These are phyloP conservation scores for Stegodyphus mimosarum DNA, from an alignment of 1,140 invertebrate genomes.

Conservation along the genomic window DNA sequence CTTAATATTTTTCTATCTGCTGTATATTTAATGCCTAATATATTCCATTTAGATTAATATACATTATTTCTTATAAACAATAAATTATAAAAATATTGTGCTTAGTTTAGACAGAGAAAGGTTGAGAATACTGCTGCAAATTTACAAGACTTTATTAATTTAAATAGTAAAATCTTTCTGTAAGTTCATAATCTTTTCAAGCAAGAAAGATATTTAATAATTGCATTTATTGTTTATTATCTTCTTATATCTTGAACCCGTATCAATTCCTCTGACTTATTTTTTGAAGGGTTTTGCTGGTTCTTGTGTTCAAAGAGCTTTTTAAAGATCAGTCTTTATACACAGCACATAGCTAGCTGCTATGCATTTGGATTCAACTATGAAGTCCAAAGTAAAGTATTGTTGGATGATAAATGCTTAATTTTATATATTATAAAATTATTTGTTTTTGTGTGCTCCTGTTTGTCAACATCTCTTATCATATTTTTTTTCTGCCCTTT, in stretches of 20 bases:
- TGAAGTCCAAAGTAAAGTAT: conserved; percentile 61
- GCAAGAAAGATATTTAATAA: neutral
- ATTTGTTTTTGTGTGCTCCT: conserved; percentile 15
- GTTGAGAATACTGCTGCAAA: neutral
- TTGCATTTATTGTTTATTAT: conserved; percentile 45
- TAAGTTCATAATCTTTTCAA: too few relatives aligned
- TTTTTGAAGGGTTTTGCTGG: conserved; percentile 57
- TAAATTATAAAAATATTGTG: too few relatives aligned
- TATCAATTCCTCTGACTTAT: conserved; percentile 54
- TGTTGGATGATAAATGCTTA: conserved; percentile 59
- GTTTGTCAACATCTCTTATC: neutral
- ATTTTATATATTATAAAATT: conserved; percentile 26
- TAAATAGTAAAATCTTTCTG: too few relatives aligned
- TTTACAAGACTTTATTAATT: neutral
- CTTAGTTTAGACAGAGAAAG: too few relatives aligned
- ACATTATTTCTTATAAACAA: too few relatives aligned
- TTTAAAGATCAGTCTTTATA: conserved; percentile 55
- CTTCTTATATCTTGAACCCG: conserved; percentile 32
- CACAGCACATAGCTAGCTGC: conserved; percentile 19
- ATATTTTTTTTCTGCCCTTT: neutral
- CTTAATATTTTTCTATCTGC: too few relatives aligned
- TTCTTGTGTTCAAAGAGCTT: conserved; percentile 56
- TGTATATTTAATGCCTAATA: too few relatives aligned
- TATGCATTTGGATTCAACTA: conserved; percentile 59
- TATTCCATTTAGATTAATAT: too few relatives aligned